A percentile compares a stretch with the other conserved stretches of the same genome.
phyloP scores from a whole-genome alignment of 2,797 vertebrate species.

The Chrysocyon brachyurus region DNA sequence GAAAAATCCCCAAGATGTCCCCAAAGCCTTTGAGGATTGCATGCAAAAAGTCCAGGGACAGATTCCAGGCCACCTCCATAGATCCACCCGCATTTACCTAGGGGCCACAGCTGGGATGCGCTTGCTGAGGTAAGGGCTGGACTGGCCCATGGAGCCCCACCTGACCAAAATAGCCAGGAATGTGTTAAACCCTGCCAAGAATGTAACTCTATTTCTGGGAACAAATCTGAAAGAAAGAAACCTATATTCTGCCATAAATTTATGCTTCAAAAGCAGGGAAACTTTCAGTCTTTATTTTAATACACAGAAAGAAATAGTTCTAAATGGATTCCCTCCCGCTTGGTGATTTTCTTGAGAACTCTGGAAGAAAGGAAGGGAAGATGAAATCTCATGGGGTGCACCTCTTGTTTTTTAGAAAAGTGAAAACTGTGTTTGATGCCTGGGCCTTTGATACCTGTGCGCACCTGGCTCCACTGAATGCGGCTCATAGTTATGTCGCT shows the following conservation, averaged over 20 bases:
- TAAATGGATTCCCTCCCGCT: background rate
- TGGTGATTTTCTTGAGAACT: background rate
- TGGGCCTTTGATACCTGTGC: background rate
- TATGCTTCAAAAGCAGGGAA: slow-evolving; percentile 7
- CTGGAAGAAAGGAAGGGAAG: background rate
- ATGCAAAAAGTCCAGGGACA: slow-evolving; percentile 87
- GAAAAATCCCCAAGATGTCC: slow-evolving; percentile 87
- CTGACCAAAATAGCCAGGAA: background rate
- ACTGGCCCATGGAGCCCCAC: background rate
- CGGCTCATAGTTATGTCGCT: background rate
- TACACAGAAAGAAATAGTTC: slow-evolving; percentile 27
- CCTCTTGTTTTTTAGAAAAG: background rate
- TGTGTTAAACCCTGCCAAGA: slow-evolving; percentile 54
- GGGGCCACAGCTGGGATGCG: slow-evolving; percentile 99
- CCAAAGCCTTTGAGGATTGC: slow-evolving; percentile 90
- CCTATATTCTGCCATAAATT: slow-evolving; percentile 61
- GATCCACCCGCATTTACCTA: slow-evolving; percentile 91
- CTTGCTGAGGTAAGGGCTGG: slow-evolving; percentile 92
- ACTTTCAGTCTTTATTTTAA: slow-evolving; percentile 61
- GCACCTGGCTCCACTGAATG: background rate
- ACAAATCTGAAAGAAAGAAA: slow-evolving; percentile 43
- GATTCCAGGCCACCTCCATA: slow-evolving; percentile 91
- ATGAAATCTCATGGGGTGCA: background rate
- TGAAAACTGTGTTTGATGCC: background rate
- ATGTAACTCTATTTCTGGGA: background rate